Base-by-base conservation (phyloP, 2,797 vertebrate genomes). In the Microcaecilia unicolor region DNA sequence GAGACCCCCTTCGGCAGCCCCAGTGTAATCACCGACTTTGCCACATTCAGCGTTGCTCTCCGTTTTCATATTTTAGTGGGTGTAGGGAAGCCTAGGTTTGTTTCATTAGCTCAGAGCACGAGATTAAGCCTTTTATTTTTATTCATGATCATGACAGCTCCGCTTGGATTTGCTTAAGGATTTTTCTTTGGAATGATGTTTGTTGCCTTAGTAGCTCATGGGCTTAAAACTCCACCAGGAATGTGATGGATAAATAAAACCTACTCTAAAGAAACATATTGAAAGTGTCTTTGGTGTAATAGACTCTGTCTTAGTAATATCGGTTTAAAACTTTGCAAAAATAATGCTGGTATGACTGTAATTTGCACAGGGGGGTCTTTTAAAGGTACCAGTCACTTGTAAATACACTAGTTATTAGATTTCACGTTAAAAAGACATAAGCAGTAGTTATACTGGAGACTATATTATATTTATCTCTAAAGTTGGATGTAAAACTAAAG, bases 131-230 rank as follows among this genome's bases (percentile, higher is more conserved):
- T 47, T 53, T 37, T 48, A 42, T 61, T 72, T 58, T 62, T 34
- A 58, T 59, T 65, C 50, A 35, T 3, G 29, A 28, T 44, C 25
- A 2, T 41, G 53, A 42, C 49, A 47, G 33, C 28, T 24, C 53
- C 47, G 2, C 10, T 35, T 15, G 45, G 53, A 52, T 62, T 61
- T 52, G 40, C 35, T 22, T 14, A 29, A 56, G 61, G 49, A 64
- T 59, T 30, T 24, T 31, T 39, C 31, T 7, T 31, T 31, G 37
- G 29, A 41, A 46, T 19, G 19, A 1, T 26, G 32, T 42, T 54
- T 42, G 40, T 50, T 52, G 60, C 51, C 48, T 43, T 31, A 44
- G 56, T 51, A 57, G 51, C 46, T 51, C 46, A 13, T 37, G 51
- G 51, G 40, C 25, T 38, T 38, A 41, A 38, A 39, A 12, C 13